Percentiles rank a stretch among this genome's conserved stretches.
These are phyloP conservation scores for Tillus elongatus DNA, from an alignment of 2,888 invertebrate species.

Conservation along the genomic window DNA sequence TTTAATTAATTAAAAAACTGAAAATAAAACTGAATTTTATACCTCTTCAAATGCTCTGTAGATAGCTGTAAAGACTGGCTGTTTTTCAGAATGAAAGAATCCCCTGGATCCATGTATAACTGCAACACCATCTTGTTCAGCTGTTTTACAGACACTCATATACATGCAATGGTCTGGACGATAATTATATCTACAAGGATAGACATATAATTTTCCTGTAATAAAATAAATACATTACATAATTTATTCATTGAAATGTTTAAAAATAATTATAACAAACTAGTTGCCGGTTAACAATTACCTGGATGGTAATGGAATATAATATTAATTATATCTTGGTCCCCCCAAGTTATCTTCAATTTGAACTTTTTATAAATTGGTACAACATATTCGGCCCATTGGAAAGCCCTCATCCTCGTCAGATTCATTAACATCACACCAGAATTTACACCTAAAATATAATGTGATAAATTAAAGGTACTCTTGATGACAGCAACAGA, in stretches of 20 bases:
- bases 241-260: constrained; percentile 1
- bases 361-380: constrained; percentile 80
- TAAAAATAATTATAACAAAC: constrained; percentile 5
- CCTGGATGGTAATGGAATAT: constrained; percentile 77
- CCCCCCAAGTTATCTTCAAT: constrained; percentile 89
- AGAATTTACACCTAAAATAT: constrained; percentile 74
- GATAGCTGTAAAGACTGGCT: constrained; percentile 71
- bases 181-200: constrained; percentile 84
- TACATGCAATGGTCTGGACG: constrained; percentile 96
- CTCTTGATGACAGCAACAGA: too few relatives aligned
- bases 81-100: constrained; percentile 77
- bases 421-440: constrained; percentile 98
- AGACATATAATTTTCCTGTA: constrained; percentile 65
- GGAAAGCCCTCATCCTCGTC: constrained; percentile 76
- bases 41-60: constrained; percentile 56
- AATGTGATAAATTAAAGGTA: too few relatives aligned
- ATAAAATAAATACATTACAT: background rate
- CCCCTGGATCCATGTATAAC: constrained; percentile 83
- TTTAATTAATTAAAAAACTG: constrained; percentile 2
- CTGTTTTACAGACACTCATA: constrained; percentile 67
- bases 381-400: constrained; percentile 76
- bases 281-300: constrained; percentile 36
- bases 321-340: constrained; percentile 91
- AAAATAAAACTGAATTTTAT: constrained; percentile 14
- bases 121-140: constrained; percentile 60